phyloP scores from a whole-genome alignment of 2,888 invertebrate genomes.

The Eumacrocentrus americanus region DNA sequence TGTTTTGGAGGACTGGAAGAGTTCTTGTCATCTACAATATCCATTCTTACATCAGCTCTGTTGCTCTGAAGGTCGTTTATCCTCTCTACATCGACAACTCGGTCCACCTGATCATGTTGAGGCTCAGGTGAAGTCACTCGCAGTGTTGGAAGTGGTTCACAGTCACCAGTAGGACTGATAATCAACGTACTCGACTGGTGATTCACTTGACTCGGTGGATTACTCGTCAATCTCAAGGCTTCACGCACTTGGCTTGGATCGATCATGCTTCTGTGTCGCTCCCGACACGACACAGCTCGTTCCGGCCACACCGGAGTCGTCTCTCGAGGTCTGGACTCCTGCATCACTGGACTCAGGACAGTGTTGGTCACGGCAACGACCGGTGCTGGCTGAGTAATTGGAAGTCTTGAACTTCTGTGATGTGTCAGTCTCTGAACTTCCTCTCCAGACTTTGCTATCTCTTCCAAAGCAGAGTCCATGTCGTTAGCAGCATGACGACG shows the following conservation, averaged over 20 bases:
- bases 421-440: constrained; percentile 62
- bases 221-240: constrained; percentile 49
- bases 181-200: constrained; percentile 32
- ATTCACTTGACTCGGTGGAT: constrained; percentile 51
- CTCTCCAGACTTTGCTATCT: constrained; percentile 58
- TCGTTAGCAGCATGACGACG: constrained; percentile 55
- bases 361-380: constrained; percentile 58
- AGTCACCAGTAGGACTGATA: constrained; percentile 28
- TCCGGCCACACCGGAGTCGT: constrained; percentile 50
- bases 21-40: constrained; percentile 23
- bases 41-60: background rate
- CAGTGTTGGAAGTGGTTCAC: constrained; percentile 26
- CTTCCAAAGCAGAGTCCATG: constrained; percentile 56
- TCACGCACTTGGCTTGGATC: constrained; percentile 61
- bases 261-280: constrained; percentile 60
- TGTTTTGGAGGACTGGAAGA: constrained; percentile 6
- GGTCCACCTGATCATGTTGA: constrained; percentile 22
- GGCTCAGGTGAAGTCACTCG: constrained; percentile 29
- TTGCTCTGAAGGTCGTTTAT: background rate
- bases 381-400: constrained; percentile 51
- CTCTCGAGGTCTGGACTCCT: constrained; percentile 57
- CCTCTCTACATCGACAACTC: constrained; percentile 16
- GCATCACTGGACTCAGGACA: constrained; percentile 60
- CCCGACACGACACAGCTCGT: constrained; percentile 57
- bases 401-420: constrained; percentile 43